phyloP scores from a whole-genome alignment of 2,797 vertebrate genomes.

The Acestrorhynchus altus region DNA sequence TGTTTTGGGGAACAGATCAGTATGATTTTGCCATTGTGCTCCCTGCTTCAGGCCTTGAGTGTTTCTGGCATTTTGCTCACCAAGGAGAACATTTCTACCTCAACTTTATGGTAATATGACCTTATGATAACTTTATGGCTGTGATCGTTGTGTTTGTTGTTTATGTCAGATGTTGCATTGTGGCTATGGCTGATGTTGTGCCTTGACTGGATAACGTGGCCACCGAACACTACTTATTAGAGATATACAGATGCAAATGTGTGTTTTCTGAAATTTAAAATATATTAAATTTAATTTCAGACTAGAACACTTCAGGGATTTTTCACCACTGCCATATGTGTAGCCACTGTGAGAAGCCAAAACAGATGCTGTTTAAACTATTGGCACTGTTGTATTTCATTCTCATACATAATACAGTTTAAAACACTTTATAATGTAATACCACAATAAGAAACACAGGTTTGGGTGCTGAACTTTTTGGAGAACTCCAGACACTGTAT shows the following conservation, averaged over 20 bases:
- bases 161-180: background rate
- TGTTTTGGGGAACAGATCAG: slow-evolving; percentile 81
- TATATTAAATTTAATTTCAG: background rate
- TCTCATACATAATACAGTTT: background rate
- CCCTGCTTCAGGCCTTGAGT: slow-evolving; percentile 75
- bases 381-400: background rate
- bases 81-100: slow-evolving; percentile 87
- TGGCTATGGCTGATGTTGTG: background rate
- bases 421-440: too few species aligned
- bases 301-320: background rate
- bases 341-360: background rate
- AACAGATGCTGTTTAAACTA: background rate
- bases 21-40: slow-evolving; percentile 89
- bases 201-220: too few species aligned
- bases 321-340: slow-evolving; percentile 23
- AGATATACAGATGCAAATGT: too few species aligned
- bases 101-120: slow-evolving; percentile 84
- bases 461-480: too few species aligned
- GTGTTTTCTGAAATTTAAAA: background rate
- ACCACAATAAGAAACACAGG: too few species aligned
- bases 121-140: background rate
- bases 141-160: background rate
- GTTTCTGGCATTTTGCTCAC: slow-evolving; percentile 93
- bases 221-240: too few species aligned
- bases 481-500: too few species aligned